Conservation (phyloP, 2,888 invertebrate genomes). For the Scaptomyza caliginosa region DNA sequence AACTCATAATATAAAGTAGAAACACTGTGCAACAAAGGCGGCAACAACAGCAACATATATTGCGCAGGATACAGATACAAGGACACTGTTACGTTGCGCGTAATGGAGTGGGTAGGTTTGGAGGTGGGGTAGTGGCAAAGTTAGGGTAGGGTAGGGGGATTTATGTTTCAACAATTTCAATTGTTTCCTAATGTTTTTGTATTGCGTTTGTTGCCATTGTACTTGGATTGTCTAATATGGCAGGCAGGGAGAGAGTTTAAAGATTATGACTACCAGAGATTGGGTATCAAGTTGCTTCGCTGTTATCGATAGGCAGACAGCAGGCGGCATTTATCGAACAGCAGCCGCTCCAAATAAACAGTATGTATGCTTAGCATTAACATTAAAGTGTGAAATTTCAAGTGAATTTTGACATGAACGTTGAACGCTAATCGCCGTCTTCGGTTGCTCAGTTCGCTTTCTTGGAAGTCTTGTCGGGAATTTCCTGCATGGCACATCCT, state of each 20-base stretch:
- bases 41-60: constrained; percentile 51
- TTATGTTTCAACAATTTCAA: constrained; percentile 76
- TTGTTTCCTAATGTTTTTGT: constrained; percentile 75
- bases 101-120: constrained; percentile 21
- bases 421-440: constrained; percentile 46
- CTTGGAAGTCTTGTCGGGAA: constrained; percentile 67
- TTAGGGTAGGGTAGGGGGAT: constrained; percentile 40
- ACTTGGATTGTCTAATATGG: constrained; percentile 61
- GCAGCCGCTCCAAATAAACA: constrained; percentile 18
- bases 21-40: constrained; percentile 55
- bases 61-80: constrained; percentile 69
- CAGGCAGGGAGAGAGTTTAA: constrained; percentile 62
- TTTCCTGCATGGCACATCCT: constrained; percentile 48
- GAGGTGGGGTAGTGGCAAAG: constrained; percentile 24
- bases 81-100: constrained; percentile 20
- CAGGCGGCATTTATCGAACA: constrained; percentile 31
- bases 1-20: constrained; percentile 16
- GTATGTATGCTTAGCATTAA: constrained; percentile 19
- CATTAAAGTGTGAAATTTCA: constrained; percentile 76
- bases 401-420: constrained; percentile 68
- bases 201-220: constrained; percentile 68
- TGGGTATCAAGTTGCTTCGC: constrained; percentile 60
- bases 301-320: constrained; percentile 44
- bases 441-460: constrained; percentile 26
- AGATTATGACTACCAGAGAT: constrained; percentile 60